A percentile compares a stretch with the other conserved stretches of the same genome.
Conservation (phyloP, 2,888 invertebrate genomes). For the Prosapia bicincta region DNA sequence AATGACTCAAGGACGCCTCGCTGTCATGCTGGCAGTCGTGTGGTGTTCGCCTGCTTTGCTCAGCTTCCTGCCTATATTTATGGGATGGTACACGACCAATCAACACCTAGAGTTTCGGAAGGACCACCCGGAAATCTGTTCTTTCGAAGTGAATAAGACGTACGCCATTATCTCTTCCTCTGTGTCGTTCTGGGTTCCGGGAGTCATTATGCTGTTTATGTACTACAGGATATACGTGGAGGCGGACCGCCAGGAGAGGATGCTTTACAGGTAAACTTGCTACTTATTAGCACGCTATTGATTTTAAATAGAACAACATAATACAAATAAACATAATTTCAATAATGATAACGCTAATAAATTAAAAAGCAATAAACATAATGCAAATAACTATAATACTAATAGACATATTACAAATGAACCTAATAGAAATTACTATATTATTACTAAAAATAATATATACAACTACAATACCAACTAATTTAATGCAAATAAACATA, state of each 20-base stretch:
- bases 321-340: no score
- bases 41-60: slow-evolving; percentile 92
- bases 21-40: slow-evolving; percentile 80
- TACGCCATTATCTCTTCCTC: slow-evolving; percentile 87
- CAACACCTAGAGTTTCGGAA: slow-evolving; percentile 58
- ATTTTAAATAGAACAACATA: no score
- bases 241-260: slow-evolving; percentile 78
- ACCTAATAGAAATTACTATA: no score
- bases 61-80: slow-evolving; percentile 91
- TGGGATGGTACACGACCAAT: slow-evolving; percentile 90
- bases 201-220: slow-evolving; percentile 89
- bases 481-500: no score
- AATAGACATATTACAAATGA: no score
- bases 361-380: no score
- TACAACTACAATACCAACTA: no score
- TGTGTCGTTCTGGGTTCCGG: slow-evolving; percentile 92
- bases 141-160: slow-evolving; percentile 79
- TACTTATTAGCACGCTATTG: no score
- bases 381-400: no score
- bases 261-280: slow-evolving; percentile 83
- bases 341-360: no score
- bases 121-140: slow-evolving; percentile 54
- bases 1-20: slow-evolving; percentile 80
- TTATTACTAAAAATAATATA: no score
- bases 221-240: slow-evolving; percentile 86